phyloP scores from a whole-genome alignment of 2,888 invertebrate genomes.

The Schizotus pectinicornis region DNA sequence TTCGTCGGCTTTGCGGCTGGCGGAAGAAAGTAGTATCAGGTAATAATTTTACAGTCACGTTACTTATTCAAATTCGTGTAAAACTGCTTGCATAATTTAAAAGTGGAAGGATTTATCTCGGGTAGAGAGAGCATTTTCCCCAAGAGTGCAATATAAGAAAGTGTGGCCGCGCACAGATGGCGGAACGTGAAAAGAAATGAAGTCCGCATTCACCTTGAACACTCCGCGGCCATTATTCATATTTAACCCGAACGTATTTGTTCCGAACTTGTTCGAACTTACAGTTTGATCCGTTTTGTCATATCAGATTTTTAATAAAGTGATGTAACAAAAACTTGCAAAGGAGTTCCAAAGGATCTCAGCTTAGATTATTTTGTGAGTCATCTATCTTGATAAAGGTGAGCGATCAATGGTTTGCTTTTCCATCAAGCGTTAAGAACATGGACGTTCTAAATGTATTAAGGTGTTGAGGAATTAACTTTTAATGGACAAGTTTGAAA shows the following conservation, averaged over 20 bases:
- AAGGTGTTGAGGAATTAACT: too few relatives aligned
- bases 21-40: conserved; percentile 11
- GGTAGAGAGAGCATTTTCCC: conserved; percentile 18
- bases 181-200: conserved; percentile 21
- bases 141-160: conserved; percentile 22
- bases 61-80: conserved; percentile 25
- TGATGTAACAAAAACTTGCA: too few relatives aligned
- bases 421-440: too few relatives aligned
- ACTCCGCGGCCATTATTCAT: conserved; percentile 20
- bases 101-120: conserved; percentile 25
- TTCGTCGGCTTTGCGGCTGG: neutral
- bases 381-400: too few relatives aligned
- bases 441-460: too few relatives aligned
- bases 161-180: conserved; percentile 25
- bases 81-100: conserved; percentile 30
- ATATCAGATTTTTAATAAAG: too few relatives aligned
- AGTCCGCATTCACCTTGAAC: conserved; percentile 20
- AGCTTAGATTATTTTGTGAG: too few relatives aligned
- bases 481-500: too few relatives aligned
- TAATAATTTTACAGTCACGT: conserved; percentile 26
- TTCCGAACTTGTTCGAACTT: conserved; percentile 15
- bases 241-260: conserved; percentile 13
- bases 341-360: too few relatives aligned
- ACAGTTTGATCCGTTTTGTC: neutral
- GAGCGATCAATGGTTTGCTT: too few relatives aligned